Evolutionary conservation across 1,140 invertebrate genomes (phyloP).

Genomic region (Zaprionus camerounensis): DNA sequence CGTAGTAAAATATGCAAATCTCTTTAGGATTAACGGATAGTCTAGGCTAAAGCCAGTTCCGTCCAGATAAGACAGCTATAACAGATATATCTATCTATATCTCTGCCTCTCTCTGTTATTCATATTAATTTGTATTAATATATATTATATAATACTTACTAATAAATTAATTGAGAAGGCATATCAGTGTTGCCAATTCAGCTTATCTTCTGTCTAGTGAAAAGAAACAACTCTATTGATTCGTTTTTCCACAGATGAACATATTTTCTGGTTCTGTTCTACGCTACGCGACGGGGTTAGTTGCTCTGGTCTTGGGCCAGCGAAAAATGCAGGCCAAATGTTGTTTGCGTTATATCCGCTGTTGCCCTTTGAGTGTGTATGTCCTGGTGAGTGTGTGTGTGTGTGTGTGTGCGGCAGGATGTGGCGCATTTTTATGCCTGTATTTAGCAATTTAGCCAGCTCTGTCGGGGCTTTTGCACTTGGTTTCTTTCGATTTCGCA

Average conservation of each 20-base stretch:
- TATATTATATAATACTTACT: no score
- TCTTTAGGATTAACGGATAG: neutral
- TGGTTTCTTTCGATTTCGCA: slow-evolving; percentile 28
- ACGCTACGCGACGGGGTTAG: neutral
- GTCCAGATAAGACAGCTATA: neutral
- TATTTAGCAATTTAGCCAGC: slow-evolving; percentile 52
- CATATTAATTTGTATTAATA: no score
- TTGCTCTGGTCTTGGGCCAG: neutral
- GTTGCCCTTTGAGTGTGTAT: slow-evolving; percentile 33
- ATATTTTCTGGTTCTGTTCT: no score
- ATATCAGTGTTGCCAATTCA: no score
- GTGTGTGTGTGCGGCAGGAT: slow-evolving; percentile 25
- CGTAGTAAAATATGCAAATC: neutral
- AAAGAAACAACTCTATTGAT: no score
- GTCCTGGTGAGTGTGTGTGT: slow-evolving; percentile 23
- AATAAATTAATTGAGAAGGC: no score
- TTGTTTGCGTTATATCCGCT: slow-evolving; percentile 47
- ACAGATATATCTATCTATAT: neutral
- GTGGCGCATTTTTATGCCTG: slow-evolving; percentile 51
- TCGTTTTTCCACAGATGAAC: no score
- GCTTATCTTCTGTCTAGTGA: no score
- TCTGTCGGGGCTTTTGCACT: slow-evolving; percentile 23
- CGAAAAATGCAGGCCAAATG: slow-evolving; percentile 48
- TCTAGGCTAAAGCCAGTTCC: neutral
- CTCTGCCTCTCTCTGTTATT: neutral